Evolutionary conservation across 2,113 vertebrate genomes (phyloP).

Genomic region (Anhinga rufa): DNA sequence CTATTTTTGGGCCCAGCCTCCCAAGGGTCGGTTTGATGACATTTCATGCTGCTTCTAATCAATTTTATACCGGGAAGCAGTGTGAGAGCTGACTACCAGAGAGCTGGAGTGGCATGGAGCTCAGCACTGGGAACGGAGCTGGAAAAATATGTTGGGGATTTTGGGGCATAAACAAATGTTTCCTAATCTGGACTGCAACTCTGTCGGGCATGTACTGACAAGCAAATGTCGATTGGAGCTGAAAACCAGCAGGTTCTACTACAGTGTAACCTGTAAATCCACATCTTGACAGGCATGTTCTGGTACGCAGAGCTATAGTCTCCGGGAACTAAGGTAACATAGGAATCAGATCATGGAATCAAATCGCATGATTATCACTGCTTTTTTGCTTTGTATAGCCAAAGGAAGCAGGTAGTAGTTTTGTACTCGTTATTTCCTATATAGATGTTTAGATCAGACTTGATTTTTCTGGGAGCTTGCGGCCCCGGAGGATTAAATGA

Average conservation of each 20-base stretch:
- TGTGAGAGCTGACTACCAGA: conserved; percentile 41
- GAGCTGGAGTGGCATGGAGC: not conserved
- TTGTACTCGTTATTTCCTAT: not conserved
- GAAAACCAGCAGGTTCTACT: conserved; percentile 69
- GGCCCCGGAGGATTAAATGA: not conserved
- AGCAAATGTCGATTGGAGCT: conserved; percentile 70
- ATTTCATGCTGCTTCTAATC: conserved; percentile 64
- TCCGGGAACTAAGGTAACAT: conserved; percentile 53
- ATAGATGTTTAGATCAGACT: not conserved
- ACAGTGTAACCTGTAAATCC: conserved; percentile 69
- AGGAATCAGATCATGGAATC: conserved; percentile 62
- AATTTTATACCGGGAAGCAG: conserved; percentile 54
- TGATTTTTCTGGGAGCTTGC: not conserved
- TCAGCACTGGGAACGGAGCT: conserved; percentile 24
- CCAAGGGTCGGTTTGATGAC: conserved; percentile 46
- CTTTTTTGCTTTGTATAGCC: not conserved
- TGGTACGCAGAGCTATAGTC: conserved; percentile 67
- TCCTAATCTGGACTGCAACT: conserved; percentile 73
- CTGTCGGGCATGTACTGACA: conserved; percentile 53
- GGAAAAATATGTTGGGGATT: conserved; percentile 62
- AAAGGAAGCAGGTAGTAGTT: conserved; percentile 30
- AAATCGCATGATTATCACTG: conserved; percentile 65
- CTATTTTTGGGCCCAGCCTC: conserved; percentile 56
- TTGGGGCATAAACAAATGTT: conserved; percentile 69
- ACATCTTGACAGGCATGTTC: conserved; percentile 70